Conservation (phyloP, 2,888 invertebrate genomes). For the Drosophila mayaguana region DNA sequence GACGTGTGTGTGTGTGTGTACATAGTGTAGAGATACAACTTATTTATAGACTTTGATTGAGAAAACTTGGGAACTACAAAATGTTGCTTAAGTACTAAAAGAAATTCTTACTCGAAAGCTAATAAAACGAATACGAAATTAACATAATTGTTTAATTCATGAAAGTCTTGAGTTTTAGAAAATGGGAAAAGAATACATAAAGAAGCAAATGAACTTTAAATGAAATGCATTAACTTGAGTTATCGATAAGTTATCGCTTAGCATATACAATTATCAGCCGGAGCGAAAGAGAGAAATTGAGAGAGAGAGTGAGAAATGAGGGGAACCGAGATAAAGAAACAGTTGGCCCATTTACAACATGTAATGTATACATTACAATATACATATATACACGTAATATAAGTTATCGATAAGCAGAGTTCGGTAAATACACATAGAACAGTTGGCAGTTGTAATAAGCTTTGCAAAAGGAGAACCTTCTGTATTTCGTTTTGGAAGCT, state of each 20-base stretch:
- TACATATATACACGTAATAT: no score
- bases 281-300: background rate
- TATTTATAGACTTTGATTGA: slow-evolving; percentile 17
- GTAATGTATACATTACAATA: no score
- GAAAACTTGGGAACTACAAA: slow-evolving; percentile 13
- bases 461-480: background rate
- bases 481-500: background rate
- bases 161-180: background rate
- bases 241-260: slow-evolving; percentile 7
- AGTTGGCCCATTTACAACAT: background rate
- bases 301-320: background rate
- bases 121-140: background rate
- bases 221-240: background rate
- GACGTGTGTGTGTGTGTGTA: background rate
- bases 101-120: slow-evolving; percentile 12
- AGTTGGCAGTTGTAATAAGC: background rate
- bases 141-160: slow-evolving; percentile 15
- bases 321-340: background rate
- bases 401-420: background rate
- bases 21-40: slow-evolving; percentile 8
- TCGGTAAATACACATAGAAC: background rate
- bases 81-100: background rate
- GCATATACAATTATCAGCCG: background rate
- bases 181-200: background rate
- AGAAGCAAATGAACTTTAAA: slow-evolving; percentile 5